Evolutionary conservation across 1,140 invertebrate species (phyloP), one percentile per base, ranked within the genome.

Genomic region (Agrilus planipennis): DNA sequence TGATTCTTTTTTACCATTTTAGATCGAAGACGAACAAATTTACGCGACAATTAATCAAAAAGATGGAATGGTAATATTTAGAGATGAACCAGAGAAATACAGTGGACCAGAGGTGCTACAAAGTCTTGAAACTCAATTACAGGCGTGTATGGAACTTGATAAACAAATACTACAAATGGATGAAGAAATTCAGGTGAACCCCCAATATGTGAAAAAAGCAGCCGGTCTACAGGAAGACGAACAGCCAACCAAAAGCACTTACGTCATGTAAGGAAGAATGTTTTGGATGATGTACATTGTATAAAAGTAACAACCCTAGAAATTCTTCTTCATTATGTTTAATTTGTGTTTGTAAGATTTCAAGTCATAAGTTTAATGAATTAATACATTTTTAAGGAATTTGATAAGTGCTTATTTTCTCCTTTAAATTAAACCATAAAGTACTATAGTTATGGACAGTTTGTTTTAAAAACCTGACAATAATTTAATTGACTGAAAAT

Each of bases 1-100:
- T 5, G 3, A 7, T 30, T 20, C 11, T 19, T 31, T 49, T 14
- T 23, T n/a, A 34, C 29, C 35, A 29, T 49, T 63, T 34, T 54
- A 95, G 91, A 97, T 98, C 53, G 89, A 95, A 69, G 89, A 94
- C 66, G 85, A 87, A 36, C 89, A 96, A 70, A 96, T 98, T 49
- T 95, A 84, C 72, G 93, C 92, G 1, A 87, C 85, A 45, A 96
- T 98, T 37, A 95, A 96, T 69, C 89, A 96, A 66, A 92, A 91
- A 64, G 92, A 96, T 68, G 92, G 92, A 9, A 98, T 96, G 92
- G 92, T 98, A 11, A 71, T 90, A 17, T 97, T 98, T 60, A 79
- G 89, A 47, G 91, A 96, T 61, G 89, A 89, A 69, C 90, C 92
- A 20, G 90, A 96, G 61, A 93, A 92, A 60, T 94, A 90, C 59